Percentiles rank a stretch among this genome's conserved stretches.
These are phyloP conservation scores for Gavialis gangeticus DNA, from an alignment of 2,113 vertebrate species.

Conservation along the genomic window DNA sequence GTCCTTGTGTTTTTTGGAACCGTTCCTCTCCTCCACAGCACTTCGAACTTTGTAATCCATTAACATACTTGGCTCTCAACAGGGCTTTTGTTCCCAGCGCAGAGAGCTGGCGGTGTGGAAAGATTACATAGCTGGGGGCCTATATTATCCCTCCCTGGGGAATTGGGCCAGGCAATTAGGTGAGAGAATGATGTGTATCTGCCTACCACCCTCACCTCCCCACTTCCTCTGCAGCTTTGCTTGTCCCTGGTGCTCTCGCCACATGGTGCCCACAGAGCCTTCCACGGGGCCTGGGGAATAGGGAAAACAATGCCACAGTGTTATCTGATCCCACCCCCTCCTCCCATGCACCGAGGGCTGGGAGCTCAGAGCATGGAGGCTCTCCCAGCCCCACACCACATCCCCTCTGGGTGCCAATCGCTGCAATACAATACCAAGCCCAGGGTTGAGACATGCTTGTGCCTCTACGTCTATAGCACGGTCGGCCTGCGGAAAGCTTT, in stretches of 20 bases:
- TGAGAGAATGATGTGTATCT: fast-evolving
- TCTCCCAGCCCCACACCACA: neutral
- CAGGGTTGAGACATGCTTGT: neutral
- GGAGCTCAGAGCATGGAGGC: neutral
- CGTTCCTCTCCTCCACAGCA: neutral
- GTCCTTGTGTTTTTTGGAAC: too few species aligned
- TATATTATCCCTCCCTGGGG: neutral
- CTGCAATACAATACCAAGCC: neutral
- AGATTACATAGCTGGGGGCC: neutral
- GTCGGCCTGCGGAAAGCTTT: neutral
- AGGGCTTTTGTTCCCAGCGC: neutral
- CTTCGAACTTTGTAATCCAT: neutral
- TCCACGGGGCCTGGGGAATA: neutral
- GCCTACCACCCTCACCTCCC: neutral
- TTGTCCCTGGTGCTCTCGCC: fast-evolving
- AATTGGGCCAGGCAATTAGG: fast-evolving
- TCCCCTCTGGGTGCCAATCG: neutral
- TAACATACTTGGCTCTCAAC: neutral
- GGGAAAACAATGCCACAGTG: neutral
- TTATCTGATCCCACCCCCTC: fast-evolving
- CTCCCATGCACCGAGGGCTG: fast-evolving
- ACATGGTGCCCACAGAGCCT: fast-evolving
- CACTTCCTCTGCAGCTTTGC: neutral
- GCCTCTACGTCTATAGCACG: fast-evolving
- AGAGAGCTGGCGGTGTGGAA: neutral